Base-by-base conservation (phyloP, 2,888 invertebrate genomes). In the Acrobasis consociella region DNA sequence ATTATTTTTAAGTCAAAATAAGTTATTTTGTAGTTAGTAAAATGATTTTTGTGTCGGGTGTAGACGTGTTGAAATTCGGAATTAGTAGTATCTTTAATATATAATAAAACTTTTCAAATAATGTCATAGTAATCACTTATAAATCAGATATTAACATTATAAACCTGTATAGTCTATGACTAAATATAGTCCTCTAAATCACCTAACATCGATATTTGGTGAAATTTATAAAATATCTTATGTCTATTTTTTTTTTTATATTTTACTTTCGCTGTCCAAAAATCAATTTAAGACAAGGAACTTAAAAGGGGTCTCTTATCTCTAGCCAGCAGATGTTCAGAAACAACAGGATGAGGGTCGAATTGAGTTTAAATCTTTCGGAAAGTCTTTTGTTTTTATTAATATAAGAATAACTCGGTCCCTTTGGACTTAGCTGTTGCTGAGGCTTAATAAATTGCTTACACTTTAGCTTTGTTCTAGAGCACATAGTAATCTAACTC, bases 271-370 rank as follows among this genome's bases (percentile, higher is more conserved):
- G 73, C 70, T 78, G 80, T 77, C 77, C 70, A 76, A 82, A 87
- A 86, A 86, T 88, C 85, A 84, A 88, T 89, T 87, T 82, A 79
- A 84, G 80, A 81, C 81, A 78, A 80, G 78, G 67, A 81, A 83
- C 79, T 85, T 81, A 80, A 80, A 85, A 80, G 89, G 89, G 89
- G 81, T 81, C 82, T 68, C 86, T 89, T 91, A 90, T 89, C 90
- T 83, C 66, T 65, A 64, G 67, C 66, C 72, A 75, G 75, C 90
- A 90, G 90, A 84, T 85, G 83, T 74, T 77, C 73, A 78, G 76
- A 82, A 80, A 85, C 83, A 87, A 83, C 82, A 83, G 68, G 66
- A 65, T 69, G 69, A 67, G 55, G 62, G 61, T 53, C 53, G 62
- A 64, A 65, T 62, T 51, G 60, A n/a, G 9, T 55, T 62, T 37